phyloP scores from a whole-genome alignment of 2,888 invertebrate genomes.

The Nymphalis c-album region DNA sequence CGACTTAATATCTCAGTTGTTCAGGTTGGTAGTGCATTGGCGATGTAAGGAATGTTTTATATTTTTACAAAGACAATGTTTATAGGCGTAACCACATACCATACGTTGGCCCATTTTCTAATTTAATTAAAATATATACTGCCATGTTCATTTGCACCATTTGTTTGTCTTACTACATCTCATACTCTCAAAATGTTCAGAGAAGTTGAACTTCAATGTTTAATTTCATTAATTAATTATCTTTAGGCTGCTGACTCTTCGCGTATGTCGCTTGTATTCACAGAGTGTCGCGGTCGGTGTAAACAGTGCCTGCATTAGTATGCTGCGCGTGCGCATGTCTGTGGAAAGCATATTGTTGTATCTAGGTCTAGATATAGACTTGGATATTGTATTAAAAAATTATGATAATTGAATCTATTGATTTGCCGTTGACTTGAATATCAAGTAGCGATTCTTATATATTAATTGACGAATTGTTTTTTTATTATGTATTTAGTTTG shows the following conservation, averaged over 20 bases:
- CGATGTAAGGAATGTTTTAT: no score
- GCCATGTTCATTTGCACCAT: no score
- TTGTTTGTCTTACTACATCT: no score
- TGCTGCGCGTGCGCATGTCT: slow-evolving; percentile 19
- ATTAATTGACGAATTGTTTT: neutral
- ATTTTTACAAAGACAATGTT: no score
- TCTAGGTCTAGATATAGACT: slow-evolving; percentile 9
- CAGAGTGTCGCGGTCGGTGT: slow-evolving; percentile 17
- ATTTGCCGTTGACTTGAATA: slow-evolving; percentile 8
- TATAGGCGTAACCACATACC: no score
- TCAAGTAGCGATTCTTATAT: neutral
- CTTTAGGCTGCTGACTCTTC: neutral
- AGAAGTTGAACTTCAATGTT: no score
- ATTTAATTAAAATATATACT: no score
- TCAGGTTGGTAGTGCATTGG: no score
- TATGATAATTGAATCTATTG: slow-evolving; percentile 4
- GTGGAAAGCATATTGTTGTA: slow-evolving; percentile 26
- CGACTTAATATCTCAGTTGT: no score
- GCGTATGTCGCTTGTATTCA: slow-evolving; percentile 14
- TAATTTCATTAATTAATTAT: no score
- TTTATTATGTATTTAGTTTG: neutral
- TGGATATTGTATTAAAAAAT: slow-evolving; percentile 10
- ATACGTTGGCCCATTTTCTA: no score
- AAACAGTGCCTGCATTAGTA: slow-evolving; percentile 36
- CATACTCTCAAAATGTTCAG: no score